Conservation (phyloP, 2,113 vertebrate species). For the Neolamprologus caudopunctatus region DNA sequence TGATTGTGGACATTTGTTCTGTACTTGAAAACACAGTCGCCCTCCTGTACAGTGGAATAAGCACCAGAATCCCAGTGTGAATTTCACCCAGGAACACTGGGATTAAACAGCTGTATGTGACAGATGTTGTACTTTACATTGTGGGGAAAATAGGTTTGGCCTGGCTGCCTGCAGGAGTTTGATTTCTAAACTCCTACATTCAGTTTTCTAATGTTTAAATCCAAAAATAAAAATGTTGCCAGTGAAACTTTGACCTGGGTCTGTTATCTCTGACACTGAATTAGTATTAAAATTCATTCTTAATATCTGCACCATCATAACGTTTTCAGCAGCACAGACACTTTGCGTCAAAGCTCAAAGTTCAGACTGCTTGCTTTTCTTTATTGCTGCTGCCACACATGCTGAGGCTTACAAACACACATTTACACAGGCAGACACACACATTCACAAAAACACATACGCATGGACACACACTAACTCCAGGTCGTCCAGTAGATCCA, state of each 20-base stretch:
- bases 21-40: not conserved
- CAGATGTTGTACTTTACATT: not conserved
- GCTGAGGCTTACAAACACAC: not conserved
- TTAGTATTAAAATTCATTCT: not conserved
- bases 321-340: not conserved
- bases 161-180: not conserved
- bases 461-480: not conserved
- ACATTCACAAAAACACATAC: not conserved
- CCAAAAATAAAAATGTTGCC: not conserved
- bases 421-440: not conserved
- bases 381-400: not conserved
- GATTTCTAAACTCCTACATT: not conserved
- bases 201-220: not conserved
- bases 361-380: not conserved
- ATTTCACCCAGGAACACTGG: too few relatives aligned
- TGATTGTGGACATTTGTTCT: accelerated
- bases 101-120: not conserved
- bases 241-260: not conserved
- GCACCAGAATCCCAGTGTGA: not conserved
- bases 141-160: not conserved
- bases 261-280: not conserved
- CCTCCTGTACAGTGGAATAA: not conserved
- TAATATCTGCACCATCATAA: accelerated
- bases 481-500: not conserved
- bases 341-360: not conserved